These are phyloP conservation scores for Conopomorpha cramerella DNA, from an alignment of 1,140 invertebrate genomes.

Conservation along the genomic window DNA sequence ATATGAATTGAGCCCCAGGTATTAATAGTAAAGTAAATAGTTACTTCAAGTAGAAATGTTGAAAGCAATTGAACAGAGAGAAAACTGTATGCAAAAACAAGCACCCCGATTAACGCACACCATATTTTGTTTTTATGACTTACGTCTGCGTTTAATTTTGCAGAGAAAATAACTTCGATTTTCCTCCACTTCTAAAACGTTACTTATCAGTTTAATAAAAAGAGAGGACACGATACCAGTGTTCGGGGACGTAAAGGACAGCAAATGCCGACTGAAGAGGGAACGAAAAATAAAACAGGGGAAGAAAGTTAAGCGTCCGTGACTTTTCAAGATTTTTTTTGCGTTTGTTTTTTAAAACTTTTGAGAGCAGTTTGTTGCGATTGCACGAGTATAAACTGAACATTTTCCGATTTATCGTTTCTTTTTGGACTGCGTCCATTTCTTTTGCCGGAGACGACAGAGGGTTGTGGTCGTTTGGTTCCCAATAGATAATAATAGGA, in stretches of 20 bases:
- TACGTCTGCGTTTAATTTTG: conserved; percentile 51
- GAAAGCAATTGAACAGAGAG: no score
- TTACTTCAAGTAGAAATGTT: no score
- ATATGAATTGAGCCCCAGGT: no score
- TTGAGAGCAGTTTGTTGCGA: conserved; percentile 28
- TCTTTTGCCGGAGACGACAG: no score
- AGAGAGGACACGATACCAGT: conserved; percentile 19
- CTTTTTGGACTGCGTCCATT: conserved; percentile 13
- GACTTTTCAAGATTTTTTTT: conserved; percentile 59
- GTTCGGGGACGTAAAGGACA: conserved; percentile 16
- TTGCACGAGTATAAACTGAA: conserved; percentile 26
- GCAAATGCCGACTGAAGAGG: conserved; percentile 26
- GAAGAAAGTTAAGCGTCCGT: conserved; percentile 60
- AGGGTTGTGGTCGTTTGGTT: no score
- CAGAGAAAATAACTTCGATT: conserved; percentile 45
- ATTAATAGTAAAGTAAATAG: no score
- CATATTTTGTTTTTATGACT: conserved; percentile 52
- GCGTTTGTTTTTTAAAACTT: conserved; percentile 58
- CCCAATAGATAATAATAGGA: not conserved
- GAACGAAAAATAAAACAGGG: conserved; percentile 57
- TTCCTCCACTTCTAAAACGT: conserved; percentile 54
- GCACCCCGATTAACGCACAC: conserved; percentile 25
- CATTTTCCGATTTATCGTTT: conserved; percentile 41
- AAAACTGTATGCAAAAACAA: conserved; percentile 15
- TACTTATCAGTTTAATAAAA: conserved; percentile 53